These are phyloP conservation scores for Platyrinchus mystaceus DNA, from an alignment of 2,797 vertebrate species.

Conservation along the genomic window DNA sequence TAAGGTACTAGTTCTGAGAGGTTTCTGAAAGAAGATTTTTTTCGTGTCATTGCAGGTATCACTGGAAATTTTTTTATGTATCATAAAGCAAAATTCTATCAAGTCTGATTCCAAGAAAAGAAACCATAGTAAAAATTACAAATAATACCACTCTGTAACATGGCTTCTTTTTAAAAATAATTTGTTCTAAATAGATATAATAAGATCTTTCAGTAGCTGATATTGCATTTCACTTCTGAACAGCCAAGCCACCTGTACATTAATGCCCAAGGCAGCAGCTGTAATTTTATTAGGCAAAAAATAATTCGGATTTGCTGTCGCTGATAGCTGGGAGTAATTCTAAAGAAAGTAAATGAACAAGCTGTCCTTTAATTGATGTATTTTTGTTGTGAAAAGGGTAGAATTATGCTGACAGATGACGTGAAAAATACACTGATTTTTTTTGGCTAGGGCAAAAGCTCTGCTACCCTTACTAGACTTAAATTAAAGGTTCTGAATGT, in stretches of 20 bases:
- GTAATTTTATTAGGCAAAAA: slow-evolving; percentile 3
- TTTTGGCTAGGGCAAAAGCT: background rate
- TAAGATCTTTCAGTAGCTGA: background rate
- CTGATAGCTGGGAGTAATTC: background rate
- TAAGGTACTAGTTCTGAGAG: background rate
- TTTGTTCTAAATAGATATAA: background rate
- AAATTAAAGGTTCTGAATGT: background rate
- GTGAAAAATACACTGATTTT: background rate
- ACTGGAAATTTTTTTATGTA: background rate
- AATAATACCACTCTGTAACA: background rate
- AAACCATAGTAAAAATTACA: background rate
- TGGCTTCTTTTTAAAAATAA: background rate
- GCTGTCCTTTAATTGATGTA: background rate
- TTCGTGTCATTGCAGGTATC: background rate
- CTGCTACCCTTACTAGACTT: background rate
- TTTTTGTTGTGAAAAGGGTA: background rate
- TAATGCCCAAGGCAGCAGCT: background rate
- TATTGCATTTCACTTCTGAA: background rate
- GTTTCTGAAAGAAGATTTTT: background rate
- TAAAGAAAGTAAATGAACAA: background rate
- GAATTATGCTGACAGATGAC: background rate
- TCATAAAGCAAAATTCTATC: background rate
- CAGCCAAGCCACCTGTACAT: background rate
- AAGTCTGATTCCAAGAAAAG: background rate
- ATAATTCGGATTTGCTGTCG: background rate